Evolutionary conservation across 2,888 invertebrate genomes (phyloP), one percentile per base, ranked within the genome.

Genomic region (Coelopa pilipes): DNA sequence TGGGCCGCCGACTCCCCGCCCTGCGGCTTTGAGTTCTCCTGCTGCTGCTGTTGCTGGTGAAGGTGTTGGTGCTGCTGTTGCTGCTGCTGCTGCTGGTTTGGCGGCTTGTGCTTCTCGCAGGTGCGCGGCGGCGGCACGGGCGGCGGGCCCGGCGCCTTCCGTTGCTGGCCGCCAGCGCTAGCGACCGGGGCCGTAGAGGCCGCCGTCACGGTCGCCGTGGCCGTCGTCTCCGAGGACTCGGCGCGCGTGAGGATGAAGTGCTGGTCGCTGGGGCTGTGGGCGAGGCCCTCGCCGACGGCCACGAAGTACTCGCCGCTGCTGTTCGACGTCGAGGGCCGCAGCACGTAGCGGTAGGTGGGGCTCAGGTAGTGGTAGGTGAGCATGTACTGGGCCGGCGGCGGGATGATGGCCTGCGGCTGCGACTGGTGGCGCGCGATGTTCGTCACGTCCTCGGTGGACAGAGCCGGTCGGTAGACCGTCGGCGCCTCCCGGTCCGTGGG

Each of bases 401-500:
- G 89, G 75, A 87, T 87, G 45, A 88, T 84, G 65, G 89, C 88
- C 68, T 76, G 78, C 70, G 76, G 79, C 77, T 57, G 80, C 19
- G 87, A 83, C 79, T 89, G 90, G 53, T 87, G 79, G 60, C 78
- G 79, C 13, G 82, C 79, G 63, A 82, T 77, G 49, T 86, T 84
- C 5, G 91, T 90, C 4, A 93, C 92, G 81, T 95, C 94, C 87
- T 95, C 95, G 57, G 94, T 95, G 7, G 95, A 95, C 1, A 94
- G 89, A 0, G 95, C 94, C 0, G 95, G 93, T 74, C 95, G 90
- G 80, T 93, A 93, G 82, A 93, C 94, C 0, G 90, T 87, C 9
- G 82, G 21, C 49, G 78, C 60, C 4, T 81, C 84, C 3, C 79
- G 79, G 78, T 89, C 89, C 0, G 89, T 88, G 17, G 90, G 90